Evolutionary conservation across 2,888 invertebrate genomes (phyloP).

Genomic region (Drosophila heteroneura): DNA sequence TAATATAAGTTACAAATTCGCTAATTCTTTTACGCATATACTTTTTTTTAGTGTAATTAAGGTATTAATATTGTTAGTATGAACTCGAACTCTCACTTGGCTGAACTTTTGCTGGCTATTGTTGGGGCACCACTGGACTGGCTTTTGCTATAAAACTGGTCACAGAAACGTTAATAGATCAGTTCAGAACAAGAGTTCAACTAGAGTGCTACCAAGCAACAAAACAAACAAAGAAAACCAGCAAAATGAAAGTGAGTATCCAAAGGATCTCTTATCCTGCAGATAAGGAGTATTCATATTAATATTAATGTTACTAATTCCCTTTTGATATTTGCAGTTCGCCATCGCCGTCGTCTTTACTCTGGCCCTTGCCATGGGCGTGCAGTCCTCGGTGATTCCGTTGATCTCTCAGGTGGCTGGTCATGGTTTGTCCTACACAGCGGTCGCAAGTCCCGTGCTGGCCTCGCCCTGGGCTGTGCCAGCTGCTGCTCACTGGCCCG

Average conservation of each 20-base stretch:
- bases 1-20: background rate
- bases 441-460: slow-evolving; percentile 67
- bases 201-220: slow-evolving; percentile 57
- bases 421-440: slow-evolving; percentile 80
- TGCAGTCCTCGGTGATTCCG: slow-evolving; percentile 81
- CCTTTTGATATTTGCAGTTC: slow-evolving; percentile 66
- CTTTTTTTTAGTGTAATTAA: background rate
- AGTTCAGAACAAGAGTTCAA: slow-evolving; percentile 81
- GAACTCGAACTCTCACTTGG: slow-evolving; percentile 74
- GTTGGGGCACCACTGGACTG: slow-evolving; percentile 11
- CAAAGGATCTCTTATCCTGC: background rate
- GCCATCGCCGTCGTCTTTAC: slow-evolving; percentile 76
- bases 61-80: slow-evolving; percentile 33
- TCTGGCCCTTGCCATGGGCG: slow-evolving; percentile 83
- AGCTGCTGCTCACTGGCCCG: slow-evolving; percentile 50
- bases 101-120: slow-evolving; percentile 64
- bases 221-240: slow-evolving; percentile 33
- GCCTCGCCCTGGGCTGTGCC: slow-evolving; percentile 60
- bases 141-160: slow-evolving; percentile 58
- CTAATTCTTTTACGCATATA: background rate
- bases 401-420: slow-evolving; percentile 71
- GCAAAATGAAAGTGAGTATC: slow-evolving; percentile 81
- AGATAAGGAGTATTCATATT: background rate
- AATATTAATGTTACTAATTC: background rate
- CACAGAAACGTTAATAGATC: slow-evolving; percentile 58